Percentiles rank a stretch among this genome's conserved stretches.
phyloP scores from a whole-genome alignment of 2,888 invertebrate genomes.

The Leuctra nigra region DNA sequence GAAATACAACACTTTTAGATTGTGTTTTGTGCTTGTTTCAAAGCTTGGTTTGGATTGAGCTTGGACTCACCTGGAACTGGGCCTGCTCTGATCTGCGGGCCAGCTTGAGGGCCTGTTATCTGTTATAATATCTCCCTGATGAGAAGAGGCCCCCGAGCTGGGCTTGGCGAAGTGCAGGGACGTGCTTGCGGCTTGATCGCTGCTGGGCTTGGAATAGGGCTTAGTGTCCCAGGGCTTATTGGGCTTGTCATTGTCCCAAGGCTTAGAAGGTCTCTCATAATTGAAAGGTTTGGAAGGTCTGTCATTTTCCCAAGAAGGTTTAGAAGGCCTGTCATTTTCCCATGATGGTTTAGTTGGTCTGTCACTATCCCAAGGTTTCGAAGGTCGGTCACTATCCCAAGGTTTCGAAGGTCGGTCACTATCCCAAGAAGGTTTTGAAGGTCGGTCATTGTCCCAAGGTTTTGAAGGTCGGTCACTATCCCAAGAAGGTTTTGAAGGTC shows the following conservation, averaged over 20 bases:
- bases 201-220: not conserved
- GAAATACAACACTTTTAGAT: no score
- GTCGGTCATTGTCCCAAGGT: slow-evolving; percentile 33
- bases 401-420: slow-evolving; percentile 30
- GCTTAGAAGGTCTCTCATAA: no score
- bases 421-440: slow-evolving; percentile 32
- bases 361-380: slow-evolving; percentile 15
- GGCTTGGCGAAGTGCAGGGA: not conserved
- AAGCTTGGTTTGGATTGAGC: slow-evolving; percentile 2
- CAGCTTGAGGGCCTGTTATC: not conserved
- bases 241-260: slow-evolving; percentile 14
- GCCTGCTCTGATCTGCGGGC: not conserved
- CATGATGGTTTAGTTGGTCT: slow-evolving; percentile 22
- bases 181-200: not conserved
- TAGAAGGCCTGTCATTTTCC: slow-evolving; percentile 17
- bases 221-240: slow-evolving; percentile 3
- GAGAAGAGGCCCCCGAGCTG: not conserved
- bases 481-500: slow-evolving; percentile 11
- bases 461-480: slow-evolving; percentile 28
- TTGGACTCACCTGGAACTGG: not conserved
- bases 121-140: slow-evolving; percentile 6
- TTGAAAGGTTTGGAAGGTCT: slow-evolving; percentile 14
- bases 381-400: not conserved
- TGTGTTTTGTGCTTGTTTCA: not conserved
- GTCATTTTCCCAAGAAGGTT: slow-evolving; percentile 8